phyloP scores from a whole-genome alignment of 1,140 invertebrate species.

The Microplitis mediator region DNA sequence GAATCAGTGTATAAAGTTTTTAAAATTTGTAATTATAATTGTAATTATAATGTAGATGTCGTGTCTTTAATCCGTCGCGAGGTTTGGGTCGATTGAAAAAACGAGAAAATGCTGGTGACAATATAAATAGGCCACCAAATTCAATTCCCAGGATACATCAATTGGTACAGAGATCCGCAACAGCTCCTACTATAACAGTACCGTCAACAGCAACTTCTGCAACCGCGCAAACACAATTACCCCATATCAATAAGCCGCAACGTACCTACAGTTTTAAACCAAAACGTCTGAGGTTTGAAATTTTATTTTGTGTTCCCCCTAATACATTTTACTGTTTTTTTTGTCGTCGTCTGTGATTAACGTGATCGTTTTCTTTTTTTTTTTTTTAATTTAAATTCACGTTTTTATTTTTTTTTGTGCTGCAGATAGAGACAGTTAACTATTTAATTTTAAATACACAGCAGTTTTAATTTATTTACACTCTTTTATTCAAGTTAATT shows the following conservation, averaged over 20 bases:
- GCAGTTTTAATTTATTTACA: neutral
- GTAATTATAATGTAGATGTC: constrained; percentile 51
- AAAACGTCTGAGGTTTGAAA: constrained; percentile 59
- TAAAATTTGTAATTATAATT: neutral
- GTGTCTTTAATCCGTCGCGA: constrained; percentile 58
- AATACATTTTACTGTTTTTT: constrained; percentile 7
- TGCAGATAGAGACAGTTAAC: neutral
- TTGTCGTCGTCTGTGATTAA: constrained; percentile 2
- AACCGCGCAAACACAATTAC: constrained; percentile 43
- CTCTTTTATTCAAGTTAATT: too few species aligned
- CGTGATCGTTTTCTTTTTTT: neutral
- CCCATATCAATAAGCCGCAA: constrained; percentile 53
- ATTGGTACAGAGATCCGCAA: constrained; percentile 55
- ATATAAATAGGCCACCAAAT: constrained; percentile 10
- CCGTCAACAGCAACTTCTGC: constrained; percentile 27
- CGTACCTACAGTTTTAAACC: constrained; percentile 60
- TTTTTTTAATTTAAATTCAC: neutral
- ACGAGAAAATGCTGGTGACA: constrained; percentile 22
- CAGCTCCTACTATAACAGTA: constrained; percentile 48
- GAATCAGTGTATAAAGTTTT: neutral
- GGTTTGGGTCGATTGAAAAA: constrained; percentile 50
- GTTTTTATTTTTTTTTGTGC: neutral
- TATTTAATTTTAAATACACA: neutral
- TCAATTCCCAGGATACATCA: constrained; percentile 46
- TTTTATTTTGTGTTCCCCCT: constrained; percentile 31